Conservation (phyloP, 2,113 vertebrate genomes). For the Protobothrops flavoviridis region DNA sequence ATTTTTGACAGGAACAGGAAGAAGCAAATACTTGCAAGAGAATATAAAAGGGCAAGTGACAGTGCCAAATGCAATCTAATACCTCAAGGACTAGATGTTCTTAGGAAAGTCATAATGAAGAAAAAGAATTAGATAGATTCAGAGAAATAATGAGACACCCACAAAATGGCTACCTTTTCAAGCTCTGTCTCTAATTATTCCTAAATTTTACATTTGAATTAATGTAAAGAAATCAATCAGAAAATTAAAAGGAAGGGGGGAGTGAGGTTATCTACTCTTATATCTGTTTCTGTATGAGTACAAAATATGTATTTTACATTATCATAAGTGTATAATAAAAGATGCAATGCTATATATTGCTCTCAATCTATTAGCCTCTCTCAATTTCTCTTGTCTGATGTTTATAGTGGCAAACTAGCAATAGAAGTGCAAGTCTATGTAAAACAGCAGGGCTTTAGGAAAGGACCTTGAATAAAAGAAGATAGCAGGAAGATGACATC, state of each 20-base stretch:
- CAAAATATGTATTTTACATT: neutral
- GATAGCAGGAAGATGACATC: conserved; percentile 17
- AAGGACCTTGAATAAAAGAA: neutral
- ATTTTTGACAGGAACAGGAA: conserved; percentile 47
- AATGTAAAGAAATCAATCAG: conserved; percentile 51
- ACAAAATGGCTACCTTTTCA: conserved; percentile 70
- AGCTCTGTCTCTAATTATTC: conserved; percentile 40
- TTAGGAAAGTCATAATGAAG: conserved; percentile 38
- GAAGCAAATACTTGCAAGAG: conserved; percentile 41
- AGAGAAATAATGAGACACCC: conserved; percentile 32
- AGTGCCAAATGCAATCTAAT: neutral
- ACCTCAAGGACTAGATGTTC: conserved; percentile 21
- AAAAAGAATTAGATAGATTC: neutral
- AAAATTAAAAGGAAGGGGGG: conserved; percentile 20
- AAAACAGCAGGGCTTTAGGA: neutral
- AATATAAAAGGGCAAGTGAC: neutral
- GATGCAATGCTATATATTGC: neutral
- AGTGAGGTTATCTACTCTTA: neutral
- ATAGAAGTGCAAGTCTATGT: neutral
- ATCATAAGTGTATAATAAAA: conserved; percentile 5
- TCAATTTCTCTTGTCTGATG: conserved; percentile 7
- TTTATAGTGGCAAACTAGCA: conserved; percentile 8
- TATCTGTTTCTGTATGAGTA: neutral
- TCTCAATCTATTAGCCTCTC: conserved; percentile 4
- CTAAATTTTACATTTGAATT: conserved; percentile 51